Percentiles rank a stretch among this genome's conserved stretches.
Conservation (phyloP, 2,797 vertebrate species). For the Neomorphus geoffroyi region DNA sequence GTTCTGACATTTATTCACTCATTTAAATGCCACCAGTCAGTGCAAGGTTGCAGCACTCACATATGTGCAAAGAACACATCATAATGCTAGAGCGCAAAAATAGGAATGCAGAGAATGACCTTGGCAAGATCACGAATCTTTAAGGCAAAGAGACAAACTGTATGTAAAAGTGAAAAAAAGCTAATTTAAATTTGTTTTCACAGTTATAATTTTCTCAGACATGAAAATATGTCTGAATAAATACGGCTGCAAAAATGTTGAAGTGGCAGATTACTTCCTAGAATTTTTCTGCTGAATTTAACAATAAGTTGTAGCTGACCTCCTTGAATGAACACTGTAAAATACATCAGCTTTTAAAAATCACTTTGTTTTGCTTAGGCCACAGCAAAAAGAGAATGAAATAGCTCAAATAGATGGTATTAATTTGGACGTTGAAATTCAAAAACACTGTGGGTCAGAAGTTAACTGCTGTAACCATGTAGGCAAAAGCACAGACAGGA, state of each 20-base stretch:
- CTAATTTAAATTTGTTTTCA: constrained; percentile 29
- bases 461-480: not conserved
- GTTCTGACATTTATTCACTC: constrained; percentile 69
- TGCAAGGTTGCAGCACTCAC: constrained; percentile 29
- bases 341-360: constrained; percentile 26
- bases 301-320: constrained; percentile 30
- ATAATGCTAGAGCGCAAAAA: constrained; percentile 4
- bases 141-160: constrained; percentile 49
- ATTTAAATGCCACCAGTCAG: constrained; percentile 60
- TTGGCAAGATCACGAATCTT: constrained; percentile 57
- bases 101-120: constrained; percentile 44
- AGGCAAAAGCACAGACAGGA: not conserved
- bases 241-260: constrained; percentile 22
- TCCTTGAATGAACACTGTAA: constrained; percentile 7
- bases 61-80: constrained; percentile 26
- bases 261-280: not conserved
- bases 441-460: constrained; percentile 39
- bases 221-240: not conserved
- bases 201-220: constrained; percentile 21
- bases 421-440: constrained; percentile 48
- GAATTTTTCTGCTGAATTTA: constrained; percentile 28
- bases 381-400: not conserved
- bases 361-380: not conserved
- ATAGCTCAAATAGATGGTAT: constrained; percentile 8
- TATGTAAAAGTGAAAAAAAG: constrained; percentile 4